Conservation (phyloP, 2,797 vertebrate species). For the Xenopus petersii region DNA sequence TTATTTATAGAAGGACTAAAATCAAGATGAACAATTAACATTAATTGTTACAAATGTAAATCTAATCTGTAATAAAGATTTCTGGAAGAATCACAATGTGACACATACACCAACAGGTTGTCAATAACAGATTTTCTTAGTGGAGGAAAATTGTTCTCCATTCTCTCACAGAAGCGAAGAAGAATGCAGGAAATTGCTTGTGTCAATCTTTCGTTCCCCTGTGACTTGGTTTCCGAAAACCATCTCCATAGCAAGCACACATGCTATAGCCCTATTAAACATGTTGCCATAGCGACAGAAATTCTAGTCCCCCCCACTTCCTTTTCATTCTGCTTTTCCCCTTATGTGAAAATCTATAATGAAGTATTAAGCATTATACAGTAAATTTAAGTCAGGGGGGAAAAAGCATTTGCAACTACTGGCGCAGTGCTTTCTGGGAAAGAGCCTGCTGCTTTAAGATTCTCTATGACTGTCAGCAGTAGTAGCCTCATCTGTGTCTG, state of each 20-base stretch:
- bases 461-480: constrained; percentile 68
- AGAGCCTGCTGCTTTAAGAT: constrained; percentile 58
- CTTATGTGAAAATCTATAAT: constrained; percentile 42
- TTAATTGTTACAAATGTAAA: too few species aligned
- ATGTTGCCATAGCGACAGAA: constrained; percentile 58
- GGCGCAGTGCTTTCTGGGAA: constrained; percentile 69
- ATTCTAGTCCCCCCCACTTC: constrained; percentile 37
- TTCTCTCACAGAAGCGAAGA: not conserved
- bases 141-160: too few species aligned
- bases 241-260: constrained; percentile 42
- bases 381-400: constrained; percentile 68
- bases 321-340: constrained; percentile 11
- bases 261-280: constrained; percentile 44
- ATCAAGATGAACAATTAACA: too few species aligned
- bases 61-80: too few species aligned
- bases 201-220: constrained; percentile 51
- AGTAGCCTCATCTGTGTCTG: constrained; percentile 64
- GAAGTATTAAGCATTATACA: constrained; percentile 56
- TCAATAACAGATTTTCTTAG: too few species aligned
- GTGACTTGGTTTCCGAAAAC: constrained; percentile 58
- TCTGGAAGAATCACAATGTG: too few species aligned
- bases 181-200: constrained; percentile 35
- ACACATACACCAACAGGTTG: too few species aligned
- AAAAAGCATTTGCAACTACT: constrained; percentile 60
- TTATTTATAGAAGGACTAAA: too few species aligned